These are phyloP conservation scores for Hyaena hyaena DNA, from an alignment of 2,113 vertebrate genomes.

Conservation along the genomic window DNA sequence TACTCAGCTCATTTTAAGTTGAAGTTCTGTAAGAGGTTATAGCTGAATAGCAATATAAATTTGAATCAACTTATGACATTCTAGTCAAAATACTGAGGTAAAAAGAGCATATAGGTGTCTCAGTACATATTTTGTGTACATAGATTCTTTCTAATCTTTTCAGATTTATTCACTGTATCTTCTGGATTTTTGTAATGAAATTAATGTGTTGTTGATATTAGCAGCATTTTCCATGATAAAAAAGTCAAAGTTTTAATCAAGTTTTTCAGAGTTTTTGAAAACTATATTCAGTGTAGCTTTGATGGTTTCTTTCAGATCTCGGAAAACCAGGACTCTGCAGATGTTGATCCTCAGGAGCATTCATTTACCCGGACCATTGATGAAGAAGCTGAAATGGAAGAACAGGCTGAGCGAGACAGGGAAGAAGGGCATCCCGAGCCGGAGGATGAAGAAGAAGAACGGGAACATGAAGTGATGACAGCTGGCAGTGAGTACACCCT, in stretches of 20 bases:
- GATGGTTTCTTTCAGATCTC: conserved; percentile 88
- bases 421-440: conserved; percentile 95
- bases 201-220: not conserved
- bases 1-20: conserved; percentile 39
- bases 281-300: conserved; percentile 5
- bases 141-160: conserved; percentile 45
- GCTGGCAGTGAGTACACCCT: conserved; percentile 94
- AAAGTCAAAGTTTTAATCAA: conserved; percentile 39
- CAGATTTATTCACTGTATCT: not conserved
- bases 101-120: not conserved
- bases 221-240: conserved; percentile 40
- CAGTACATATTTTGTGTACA: not conserved
- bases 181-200: conserved; percentile 44
- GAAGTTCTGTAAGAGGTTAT: not conserved
- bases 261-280: conserved; percentile 34
- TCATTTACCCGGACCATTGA: conserved; percentile 98
- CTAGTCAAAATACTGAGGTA: conserved; percentile 1
- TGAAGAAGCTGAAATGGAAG: conserved; percentile 97
- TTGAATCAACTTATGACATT: not conserved
- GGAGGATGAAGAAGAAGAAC: conserved; percentile 96
- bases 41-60: not conserved
- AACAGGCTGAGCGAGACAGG: conserved; percentile 93
- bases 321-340: conserved; percentile 95
- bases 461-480: conserved; percentile 98
- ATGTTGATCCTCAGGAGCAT: conserved; percentile 94